A percentile compares a stretch with the other conserved stretches of the same genome.
These are phyloP conservation scores for Falco biarmicus DNA, from an alignment of 2,797 vertebrate species.

Conservation along the genomic window DNA sequence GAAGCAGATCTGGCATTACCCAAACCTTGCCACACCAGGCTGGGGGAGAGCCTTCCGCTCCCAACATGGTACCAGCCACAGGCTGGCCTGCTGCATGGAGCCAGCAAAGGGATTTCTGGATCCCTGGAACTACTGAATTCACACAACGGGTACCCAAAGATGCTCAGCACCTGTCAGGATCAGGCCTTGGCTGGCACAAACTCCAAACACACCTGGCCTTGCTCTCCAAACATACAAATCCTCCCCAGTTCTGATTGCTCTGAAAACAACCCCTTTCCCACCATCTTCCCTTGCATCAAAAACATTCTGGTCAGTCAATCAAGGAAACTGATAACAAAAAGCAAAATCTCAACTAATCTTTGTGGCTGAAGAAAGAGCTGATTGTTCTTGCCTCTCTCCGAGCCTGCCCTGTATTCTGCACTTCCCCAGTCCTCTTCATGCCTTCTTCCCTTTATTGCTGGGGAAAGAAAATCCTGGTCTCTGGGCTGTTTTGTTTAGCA, in stretches of 20 bases:
- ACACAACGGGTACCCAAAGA: not conserved
- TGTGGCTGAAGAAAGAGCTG: constrained; percentile 41
- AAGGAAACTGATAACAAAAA: constrained; percentile 35
- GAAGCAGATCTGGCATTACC: not conserved
- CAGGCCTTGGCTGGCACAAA: not conserved
- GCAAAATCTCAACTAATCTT: constrained; percentile 49
- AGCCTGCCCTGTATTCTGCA: not conserved
- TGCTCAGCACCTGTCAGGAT: not conserved
- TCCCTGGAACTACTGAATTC: not conserved
- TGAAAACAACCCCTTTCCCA: not conserved
- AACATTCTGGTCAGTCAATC: not conserved
- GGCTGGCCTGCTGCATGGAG: not conserved
- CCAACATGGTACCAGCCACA: accelerated
- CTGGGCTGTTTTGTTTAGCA: constrained; percentile 89
- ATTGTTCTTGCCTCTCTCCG: not conserved
- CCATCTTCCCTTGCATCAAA: not conserved
- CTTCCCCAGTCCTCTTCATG: not conserved
- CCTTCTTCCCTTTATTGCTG: constrained; percentile 25
- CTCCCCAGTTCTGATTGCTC: not conserved
- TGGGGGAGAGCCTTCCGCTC: not conserved
- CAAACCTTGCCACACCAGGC: not conserved
- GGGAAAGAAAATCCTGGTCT: constrained; percentile 50
- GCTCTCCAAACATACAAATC: constrained; percentile 20
- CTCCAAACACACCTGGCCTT: not conserved
- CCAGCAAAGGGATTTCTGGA: not conserved